Base-by-base conservation (phyloP, 2,797 vertebrate genomes). In the Onychomys torridus region DNA sequence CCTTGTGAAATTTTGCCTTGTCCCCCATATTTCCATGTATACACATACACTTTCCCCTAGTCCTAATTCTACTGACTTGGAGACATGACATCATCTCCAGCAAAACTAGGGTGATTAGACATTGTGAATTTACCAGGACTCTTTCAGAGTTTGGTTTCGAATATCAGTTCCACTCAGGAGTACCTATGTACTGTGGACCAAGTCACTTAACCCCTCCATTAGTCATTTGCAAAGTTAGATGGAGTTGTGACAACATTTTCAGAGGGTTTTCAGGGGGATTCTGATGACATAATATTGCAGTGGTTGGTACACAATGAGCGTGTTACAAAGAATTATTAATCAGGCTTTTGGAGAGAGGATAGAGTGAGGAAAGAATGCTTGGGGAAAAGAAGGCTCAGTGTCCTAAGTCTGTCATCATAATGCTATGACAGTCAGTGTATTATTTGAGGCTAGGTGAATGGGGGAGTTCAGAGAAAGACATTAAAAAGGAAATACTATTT, bases 191-290 rank as follows among this genome's bases (percentile, higher is more conserved):
- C 55, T 49, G 37, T 43, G 34, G 52, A 27, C 67, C 49, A 88
- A 49, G 25, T 82, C 57, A 73, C 27, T 75, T 93, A 89, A 37
- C 25, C 23, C 81, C 90, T 73, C 7, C 6, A 3, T 37, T 57
- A 69, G 67, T 94, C 79, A 69, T 90, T 65, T 86, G 86, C 88
- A 73, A 96, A 86, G 89, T 88, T 34, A 77, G 52, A 85, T 67
- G 14, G 37, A 27, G 13, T 40, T 23, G 6, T 16, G 59, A 59
- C 5, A 69, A 11, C 46, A 10, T 55, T 94, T 49, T 94, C 75
- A 67, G 7, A 29, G 46, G 32, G 10, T 19, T 96, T 7, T 49
- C 16, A 40, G 37, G 4, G 27, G 32, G 34, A 73, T 86, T 76
- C 81, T 29, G 34, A 43, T 59, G 21, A 89, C 61, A 40, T 49